phyloP scores from a whole-genome alignment of 1,140 invertebrate genomes.

The Metaphire vulgaris region DNA sequence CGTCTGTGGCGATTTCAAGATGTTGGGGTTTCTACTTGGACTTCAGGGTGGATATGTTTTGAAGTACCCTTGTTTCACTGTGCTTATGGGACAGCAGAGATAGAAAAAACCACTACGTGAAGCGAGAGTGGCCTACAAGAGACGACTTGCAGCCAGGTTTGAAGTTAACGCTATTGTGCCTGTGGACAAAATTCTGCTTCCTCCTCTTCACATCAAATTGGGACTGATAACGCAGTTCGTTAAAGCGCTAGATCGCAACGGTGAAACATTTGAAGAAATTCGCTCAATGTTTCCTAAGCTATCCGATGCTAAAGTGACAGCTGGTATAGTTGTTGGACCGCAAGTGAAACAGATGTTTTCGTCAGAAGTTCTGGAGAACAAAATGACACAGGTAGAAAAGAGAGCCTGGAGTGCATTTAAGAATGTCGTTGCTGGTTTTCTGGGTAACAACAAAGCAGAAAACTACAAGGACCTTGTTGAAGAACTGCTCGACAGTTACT shows the following conservation, averaged over 20 bases:
- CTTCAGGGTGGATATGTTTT: too few species aligned
- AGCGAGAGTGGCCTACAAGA: conserved; percentile 39
- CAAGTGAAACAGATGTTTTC: conserved; percentile 40
- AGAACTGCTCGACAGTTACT: conserved; percentile 29
- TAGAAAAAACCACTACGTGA: conserved; percentile 38
- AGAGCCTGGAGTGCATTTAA: too few species aligned
- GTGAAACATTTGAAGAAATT: conserved; percentile 29
- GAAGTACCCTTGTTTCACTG: conserved; percentile 50
- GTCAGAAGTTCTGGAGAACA: conserved; percentile 25
- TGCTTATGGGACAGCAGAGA: conserved; percentile 52
- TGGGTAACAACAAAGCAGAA: conserved; percentile 31
- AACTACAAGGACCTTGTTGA: conserved; percentile 31
- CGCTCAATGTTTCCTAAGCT: conserved; percentile 31
- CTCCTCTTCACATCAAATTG: conserved; percentile 33
- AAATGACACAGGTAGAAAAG: conserved; percentile 20
- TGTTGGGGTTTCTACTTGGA: conserved; percentile 48
- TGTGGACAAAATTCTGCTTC: conserved; percentile 25
- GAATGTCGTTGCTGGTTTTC: conserved; percentile 29
- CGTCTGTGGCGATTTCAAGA: conserved; percentile 47
- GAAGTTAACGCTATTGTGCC: conserved; percentile 37
- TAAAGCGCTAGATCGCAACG: conserved; percentile 29
- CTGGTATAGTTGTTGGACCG: conserved; percentile 33
- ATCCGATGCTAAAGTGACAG: conserved; percentile 33
- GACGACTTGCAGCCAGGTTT: conserved; percentile 37
- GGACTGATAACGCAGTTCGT: conserved; percentile 25